These are phyloP conservation scores for Aurelia sp. DNA, from an alignment of 30 jellyfish, hydroid and myxozoan species.

Conservation along the genomic window DNA sequence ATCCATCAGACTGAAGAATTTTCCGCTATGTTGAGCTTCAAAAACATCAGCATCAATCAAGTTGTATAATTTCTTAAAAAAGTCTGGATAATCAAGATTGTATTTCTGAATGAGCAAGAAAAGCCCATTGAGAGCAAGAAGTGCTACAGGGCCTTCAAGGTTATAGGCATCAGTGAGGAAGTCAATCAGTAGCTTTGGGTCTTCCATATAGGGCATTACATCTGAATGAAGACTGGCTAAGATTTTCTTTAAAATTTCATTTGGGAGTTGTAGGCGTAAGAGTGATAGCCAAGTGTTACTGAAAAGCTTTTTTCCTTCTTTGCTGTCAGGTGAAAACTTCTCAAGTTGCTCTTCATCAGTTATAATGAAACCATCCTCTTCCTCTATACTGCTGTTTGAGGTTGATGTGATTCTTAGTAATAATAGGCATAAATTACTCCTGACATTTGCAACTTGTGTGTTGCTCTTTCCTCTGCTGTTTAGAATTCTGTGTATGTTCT, in stretches of 20 bases:
- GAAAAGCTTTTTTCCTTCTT: conserved; percentile 37
- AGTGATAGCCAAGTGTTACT: conserved; percentile 81
- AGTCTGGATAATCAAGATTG: conserved; percentile 94
- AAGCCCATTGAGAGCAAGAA: conserved; percentile 93
- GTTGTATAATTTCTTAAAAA: conserved; percentile 86
- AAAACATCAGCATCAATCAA: conserved; percentile 62
- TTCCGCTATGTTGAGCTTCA: conserved; percentile 62
- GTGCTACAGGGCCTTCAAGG: conserved; percentile 88
- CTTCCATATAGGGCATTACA: conserved; percentile 81
- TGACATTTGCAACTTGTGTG: conserved; percentile 14
- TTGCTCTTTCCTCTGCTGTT: conserved; percentile 13
- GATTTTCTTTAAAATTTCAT: conserved; percentile 51
- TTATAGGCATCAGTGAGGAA: conserved; percentile 90
- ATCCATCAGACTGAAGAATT: conserved; percentile 82
- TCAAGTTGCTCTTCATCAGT: conserved; percentile 6
- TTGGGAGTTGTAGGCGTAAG: conserved; percentile 61
- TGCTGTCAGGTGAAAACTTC: conserved; percentile 29
- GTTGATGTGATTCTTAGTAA: conserved; percentile 29
- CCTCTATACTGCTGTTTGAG: not conserved
- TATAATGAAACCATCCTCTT: conserved; percentile 17
- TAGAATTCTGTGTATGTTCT: conserved; percentile 1
- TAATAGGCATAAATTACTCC: not conserved
- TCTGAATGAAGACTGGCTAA: conserved; percentile 81
- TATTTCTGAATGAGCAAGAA: conserved; percentile 76
- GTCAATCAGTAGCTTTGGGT: conserved; percentile 91